Conservation (phyloP, 2,888 invertebrate species). For the Agrotis exclamationis region DNA sequence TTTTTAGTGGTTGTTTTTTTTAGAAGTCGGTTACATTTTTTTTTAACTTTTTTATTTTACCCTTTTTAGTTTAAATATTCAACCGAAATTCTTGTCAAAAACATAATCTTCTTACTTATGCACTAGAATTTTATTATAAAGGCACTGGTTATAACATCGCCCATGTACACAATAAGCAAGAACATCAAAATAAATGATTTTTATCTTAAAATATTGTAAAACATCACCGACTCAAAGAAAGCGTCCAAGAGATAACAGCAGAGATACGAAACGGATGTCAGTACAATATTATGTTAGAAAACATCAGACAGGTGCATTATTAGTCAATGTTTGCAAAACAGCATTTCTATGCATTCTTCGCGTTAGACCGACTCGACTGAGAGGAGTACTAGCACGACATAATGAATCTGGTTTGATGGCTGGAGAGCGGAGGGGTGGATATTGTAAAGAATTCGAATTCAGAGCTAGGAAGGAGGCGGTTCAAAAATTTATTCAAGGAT, state of each 20-base stretch:
- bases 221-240: background rate
- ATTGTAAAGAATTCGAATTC: constrained; percentile 5
- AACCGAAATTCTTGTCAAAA: too few relatives aligned
- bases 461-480: constrained; percentile 41
- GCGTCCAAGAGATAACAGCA: constrained; percentile 1
- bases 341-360: constrained; percentile 22
- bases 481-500: constrained; percentile 33
- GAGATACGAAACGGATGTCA: constrained; percentile 5
- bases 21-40: too few relatives aligned
- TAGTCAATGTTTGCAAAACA: constrained; percentile 19
- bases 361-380: constrained; percentile 16
- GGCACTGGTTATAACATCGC: too few relatives aligned
- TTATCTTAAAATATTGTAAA: background rate
- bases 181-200: too few relatives aligned
- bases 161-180: too few relatives aligned
- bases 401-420: constrained; percentile 22
- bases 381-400: constrained; percentile 26
- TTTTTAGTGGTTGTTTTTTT: too few relatives aligned
- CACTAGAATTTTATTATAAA: too few relatives aligned
- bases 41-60: too few relatives aligned
- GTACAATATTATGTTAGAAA: constrained; percentile 6
- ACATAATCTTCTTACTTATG: too few relatives aligned
- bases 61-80: too few relatives aligned
- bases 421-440: constrained; percentile 26
- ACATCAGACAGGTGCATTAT: background rate